These are phyloP conservation scores for Dusona sp. DNA, from an alignment of 2,888 invertebrate genomes.

Conservation along the genomic window DNA sequence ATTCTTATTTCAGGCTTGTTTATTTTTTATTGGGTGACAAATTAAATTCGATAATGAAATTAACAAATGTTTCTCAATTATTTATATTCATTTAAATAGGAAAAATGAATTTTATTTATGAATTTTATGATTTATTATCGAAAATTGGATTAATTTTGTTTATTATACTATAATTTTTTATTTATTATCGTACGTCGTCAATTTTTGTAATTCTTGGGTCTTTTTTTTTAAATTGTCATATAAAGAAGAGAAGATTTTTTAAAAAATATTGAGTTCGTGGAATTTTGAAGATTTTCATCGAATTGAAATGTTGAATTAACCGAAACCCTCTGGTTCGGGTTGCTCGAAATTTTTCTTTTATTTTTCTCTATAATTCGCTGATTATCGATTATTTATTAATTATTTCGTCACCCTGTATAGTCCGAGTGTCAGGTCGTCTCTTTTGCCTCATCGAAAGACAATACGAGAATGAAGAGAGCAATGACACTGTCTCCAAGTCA, in stretches of 20 bases:
- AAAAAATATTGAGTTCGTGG: not conserved
- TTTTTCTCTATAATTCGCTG: not conserved
- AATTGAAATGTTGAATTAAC: not conserved
- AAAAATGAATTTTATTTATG: not conserved
- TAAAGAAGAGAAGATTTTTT: not conserved
- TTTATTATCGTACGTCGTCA: too few species aligned
- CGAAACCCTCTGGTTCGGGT: not conserved
- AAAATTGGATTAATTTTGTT: not conserved
- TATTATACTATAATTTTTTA: too few species aligned
- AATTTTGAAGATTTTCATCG: not conserved
- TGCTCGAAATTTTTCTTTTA: not conserved
- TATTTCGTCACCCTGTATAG: slow-evolving; percentile 11
- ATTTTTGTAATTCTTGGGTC: too few species aligned
- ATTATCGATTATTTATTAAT: not conserved
- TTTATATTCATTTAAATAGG: not conserved
- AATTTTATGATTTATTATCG: not conserved
- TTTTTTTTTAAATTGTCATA: too few species aligned
- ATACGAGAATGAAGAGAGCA: slow-evolving; percentile 30
- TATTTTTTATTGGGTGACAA: not conserved
- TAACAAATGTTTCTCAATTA: not conserved
- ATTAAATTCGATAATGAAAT: not conserved
- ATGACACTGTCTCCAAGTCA: slow-evolving; percentile 10
- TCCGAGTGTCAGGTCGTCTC: not conserved
- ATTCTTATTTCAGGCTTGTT: not conserved
- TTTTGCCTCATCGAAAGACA: slow-evolving; percentile 28